phyloP scores from a whole-genome alignment of 2,888 invertebrate genomes.

The Teleogryllus oceanicus region DNA sequence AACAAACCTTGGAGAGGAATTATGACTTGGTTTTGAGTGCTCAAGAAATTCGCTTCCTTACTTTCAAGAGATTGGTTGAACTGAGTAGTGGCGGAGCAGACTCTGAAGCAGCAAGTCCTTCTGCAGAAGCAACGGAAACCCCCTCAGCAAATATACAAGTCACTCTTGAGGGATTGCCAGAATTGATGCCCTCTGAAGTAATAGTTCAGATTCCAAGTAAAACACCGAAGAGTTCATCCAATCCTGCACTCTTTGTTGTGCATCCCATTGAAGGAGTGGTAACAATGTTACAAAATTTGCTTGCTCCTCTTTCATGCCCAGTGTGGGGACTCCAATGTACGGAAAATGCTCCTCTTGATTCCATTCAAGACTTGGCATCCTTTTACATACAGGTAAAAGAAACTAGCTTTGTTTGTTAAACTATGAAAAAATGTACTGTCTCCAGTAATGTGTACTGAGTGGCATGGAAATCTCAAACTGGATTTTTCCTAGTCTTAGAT shows the following conservation, averaged over 20 bases:
- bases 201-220: slow-evolving; percentile 66
- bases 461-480: too few relatives aligned
- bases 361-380: slow-evolving; percentile 67
- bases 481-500: too few relatives aligned
- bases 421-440: too few relatives aligned
- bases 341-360: slow-evolving; percentile 65
- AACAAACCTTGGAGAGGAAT: slow-evolving; percentile 88
- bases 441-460: too few relatives aligned
- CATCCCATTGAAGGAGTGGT: slow-evolving; percentile 90
- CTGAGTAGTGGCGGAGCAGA: slow-evolving; percentile 48
- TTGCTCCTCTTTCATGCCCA: slow-evolving; percentile 66
- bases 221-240: slow-evolving; percentile 41
- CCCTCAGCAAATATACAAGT: slow-evolving; percentile 33
- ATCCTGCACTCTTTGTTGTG: slow-evolving; percentile 52
- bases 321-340: slow-evolving; percentile 91
- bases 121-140: slow-evolving; percentile 59
- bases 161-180: slow-evolving; percentile 49
- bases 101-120: slow-evolving; percentile 70
- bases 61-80: slow-evolving; percentile 69
- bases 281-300: slow-evolving; percentile 65
- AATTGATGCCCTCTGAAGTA: slow-evolving; percentile 72
- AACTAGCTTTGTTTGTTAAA: neutral
- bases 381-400: slow-evolving; percentile 59
- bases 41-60: slow-evolving; percentile 83
- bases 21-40: slow-evolving; percentile 87